These are phyloP conservation scores for Portevinia maculata DNA, from an alignment of 2,888 invertebrate genomes.

Conservation along the genomic window DNA sequence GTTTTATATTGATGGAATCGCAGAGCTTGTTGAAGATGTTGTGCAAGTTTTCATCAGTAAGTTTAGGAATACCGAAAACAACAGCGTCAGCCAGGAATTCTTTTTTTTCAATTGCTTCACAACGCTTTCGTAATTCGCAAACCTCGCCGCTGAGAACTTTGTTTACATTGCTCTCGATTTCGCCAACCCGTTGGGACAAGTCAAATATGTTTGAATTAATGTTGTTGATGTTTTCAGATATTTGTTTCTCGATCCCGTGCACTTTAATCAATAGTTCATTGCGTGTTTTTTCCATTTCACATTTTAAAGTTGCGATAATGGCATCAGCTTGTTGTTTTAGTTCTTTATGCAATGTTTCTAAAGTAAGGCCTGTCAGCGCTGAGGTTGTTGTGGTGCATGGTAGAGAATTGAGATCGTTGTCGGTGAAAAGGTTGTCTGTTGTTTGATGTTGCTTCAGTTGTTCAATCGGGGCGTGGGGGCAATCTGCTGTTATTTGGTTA, in stretches of 20 bases:
- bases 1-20: neutral
- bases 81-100: neutral
- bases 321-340: neutral
- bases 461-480: neutral
- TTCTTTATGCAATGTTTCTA: neutral
- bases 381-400: neutral
- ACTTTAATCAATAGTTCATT: conserved; percentile 2
- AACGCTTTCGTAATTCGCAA: neutral
- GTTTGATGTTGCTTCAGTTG: neutral
- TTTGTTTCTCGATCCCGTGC: neutral
- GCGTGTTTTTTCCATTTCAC: neutral
- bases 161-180: neutral
- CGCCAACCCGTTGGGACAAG: neutral
- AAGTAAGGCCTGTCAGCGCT: neutral
- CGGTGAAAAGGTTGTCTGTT: neutral
- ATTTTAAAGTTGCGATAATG: neutral
- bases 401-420: neutral
- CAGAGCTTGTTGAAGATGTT: neutral
- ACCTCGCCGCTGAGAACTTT: neutral
- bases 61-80: no score
- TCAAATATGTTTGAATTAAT: neutral
- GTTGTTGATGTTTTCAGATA: neutral
- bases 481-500: neutral
- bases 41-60: no score
- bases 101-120: neutral